Conservation (phyloP, 2,797 vertebrate genomes). For the Emys orbicularis region DNA sequence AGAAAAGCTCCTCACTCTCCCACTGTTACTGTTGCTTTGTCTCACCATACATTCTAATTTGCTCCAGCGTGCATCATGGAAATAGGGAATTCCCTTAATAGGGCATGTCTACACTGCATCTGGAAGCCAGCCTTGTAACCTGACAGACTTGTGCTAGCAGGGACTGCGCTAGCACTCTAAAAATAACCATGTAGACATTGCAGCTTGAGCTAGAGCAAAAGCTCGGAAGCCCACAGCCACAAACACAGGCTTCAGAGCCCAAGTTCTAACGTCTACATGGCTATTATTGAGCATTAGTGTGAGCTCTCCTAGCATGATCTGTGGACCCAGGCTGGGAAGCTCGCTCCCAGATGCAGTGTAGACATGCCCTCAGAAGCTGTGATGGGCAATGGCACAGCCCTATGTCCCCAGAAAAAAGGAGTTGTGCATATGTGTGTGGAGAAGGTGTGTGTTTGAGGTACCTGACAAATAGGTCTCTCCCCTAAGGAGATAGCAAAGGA, state of each 20-base stretch:
- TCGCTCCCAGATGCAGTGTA: not conserved
- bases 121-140: not conserved
- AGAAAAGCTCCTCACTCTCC: not conserved
- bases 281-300: not conserved
- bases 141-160: not conserved
- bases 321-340: not conserved
- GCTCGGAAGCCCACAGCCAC: not conserved
- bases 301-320: not conserved
- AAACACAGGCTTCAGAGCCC: not conserved
- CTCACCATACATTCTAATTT: not conserved
- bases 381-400: not conserved
- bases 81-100: not conserved
- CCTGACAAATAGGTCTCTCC: not conserved
- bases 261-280: not conserved
- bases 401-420: not conserved
- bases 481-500: not conserved
- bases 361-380: not conserved
- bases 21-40: not conserved
- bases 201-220: not conserved
- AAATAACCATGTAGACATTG: not conserved
- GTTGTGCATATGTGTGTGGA: accelerated
- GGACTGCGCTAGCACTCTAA: not conserved
- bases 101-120: not conserved
- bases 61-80: no score
- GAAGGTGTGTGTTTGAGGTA: not conserved